Base-by-base conservation (phyloP, 2,888 invertebrate genomes). In the Hedychridium roseum region DNA sequence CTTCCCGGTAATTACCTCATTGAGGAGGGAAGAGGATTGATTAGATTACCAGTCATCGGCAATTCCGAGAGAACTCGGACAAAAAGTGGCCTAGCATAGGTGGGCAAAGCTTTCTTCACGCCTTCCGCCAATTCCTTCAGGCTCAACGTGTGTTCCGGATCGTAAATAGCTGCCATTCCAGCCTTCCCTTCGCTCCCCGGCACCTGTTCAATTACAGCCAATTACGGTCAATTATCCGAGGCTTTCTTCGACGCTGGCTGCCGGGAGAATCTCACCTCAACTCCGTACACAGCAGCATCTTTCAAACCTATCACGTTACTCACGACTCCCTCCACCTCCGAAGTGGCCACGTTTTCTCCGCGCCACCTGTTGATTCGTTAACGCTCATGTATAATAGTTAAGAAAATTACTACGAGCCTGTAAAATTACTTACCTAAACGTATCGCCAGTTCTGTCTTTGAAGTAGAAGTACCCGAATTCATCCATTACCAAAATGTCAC, bases 281-380 rank as follows among this genome's bases (percentile, higher is more conserved):
- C 95, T 1, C 97, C 97, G 73, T 94, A 97, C 0, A 95, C 96
- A 2, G 90, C 89, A 54, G 89, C 90, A 62, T 92, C 90, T 53
- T 86, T 86, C 50, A 93, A 83, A 1, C 85, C 86, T 38, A 91
- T 81, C 18, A 88, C 83, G 44, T 90, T 90, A 52, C 90, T 91
- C 57, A 97, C 85, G 6, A 93, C 89, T 43, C 90, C 90, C 81
- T 98, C 97, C 14, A 98, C 94, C 82, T 98, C 98, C 0, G 91
- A 88, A 1, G 97, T 97, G 46, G 97, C 91, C 1, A 98, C 96
- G 77, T 98, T 98, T 82, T 99, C 97, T 9, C 98, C 97, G 74
- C 93, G 90, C 95, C 95, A 96, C 69, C 89, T 85, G 15, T 38
- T 3, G n/a, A 17, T 26, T 6, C 23, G 45, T 26, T 15, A 40